phyloP scores from a whole-genome alignment of 1,140 invertebrate genomes.

The Eueides isabella region DNA sequence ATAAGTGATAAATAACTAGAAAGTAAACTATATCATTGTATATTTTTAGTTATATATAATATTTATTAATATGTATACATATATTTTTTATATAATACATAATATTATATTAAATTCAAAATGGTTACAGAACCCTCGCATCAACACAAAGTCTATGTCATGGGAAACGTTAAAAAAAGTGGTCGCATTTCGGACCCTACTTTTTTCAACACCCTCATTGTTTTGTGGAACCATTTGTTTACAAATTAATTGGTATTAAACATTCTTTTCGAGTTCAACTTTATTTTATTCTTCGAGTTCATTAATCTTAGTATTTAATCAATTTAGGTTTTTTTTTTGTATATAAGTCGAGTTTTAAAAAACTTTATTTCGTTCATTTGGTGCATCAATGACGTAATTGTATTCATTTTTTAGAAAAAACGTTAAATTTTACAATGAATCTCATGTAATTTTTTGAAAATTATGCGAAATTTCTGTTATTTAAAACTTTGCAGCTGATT shows the following conservation, averaged over 20 bases:
- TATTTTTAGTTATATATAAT: no score
- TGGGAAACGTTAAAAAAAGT: slow-evolving; percentile 30
- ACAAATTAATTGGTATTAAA: slow-evolving; percentile 61
- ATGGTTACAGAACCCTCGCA: slow-evolving; percentile 34
- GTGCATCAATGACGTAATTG: no score
- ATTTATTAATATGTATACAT: neutral
- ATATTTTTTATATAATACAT: no score
- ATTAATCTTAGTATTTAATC: slow-evolving; percentile 32
- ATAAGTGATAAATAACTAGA: no score
- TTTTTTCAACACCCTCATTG: slow-evolving; percentile 44
- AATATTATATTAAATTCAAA: neutral
- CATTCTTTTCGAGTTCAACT: slow-evolving; percentile 23
- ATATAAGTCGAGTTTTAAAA: neutral
- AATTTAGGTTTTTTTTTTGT: neutral
- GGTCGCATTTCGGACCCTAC: slow-evolving; percentile 15
- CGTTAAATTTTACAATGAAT: no score
- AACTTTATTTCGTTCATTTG: neutral
- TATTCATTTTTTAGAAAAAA: no score
- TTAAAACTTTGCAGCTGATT: no score
- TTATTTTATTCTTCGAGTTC: slow-evolving; percentile 8
- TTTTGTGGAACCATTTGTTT: slow-evolving; percentile 53
- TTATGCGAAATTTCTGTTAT: no score
- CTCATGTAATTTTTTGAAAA: no score
- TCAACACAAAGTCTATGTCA: slow-evolving; percentile 9
- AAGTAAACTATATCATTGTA: no score